phyloP scores from a whole-genome alignment of 2,888 invertebrate species.

The Lithophane leautieri region DNA sequence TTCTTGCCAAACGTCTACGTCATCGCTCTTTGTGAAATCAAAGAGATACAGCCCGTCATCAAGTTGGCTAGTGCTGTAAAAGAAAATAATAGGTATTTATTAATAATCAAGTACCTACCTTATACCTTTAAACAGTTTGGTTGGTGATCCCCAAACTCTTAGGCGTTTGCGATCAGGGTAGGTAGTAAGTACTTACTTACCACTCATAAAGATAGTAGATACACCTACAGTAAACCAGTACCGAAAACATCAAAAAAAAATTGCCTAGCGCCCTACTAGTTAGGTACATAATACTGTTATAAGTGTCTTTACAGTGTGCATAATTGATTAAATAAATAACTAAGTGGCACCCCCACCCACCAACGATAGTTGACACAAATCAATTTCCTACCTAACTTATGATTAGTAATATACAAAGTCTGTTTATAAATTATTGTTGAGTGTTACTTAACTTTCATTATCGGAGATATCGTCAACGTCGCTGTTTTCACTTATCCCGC shows the following conservation, averaged over 20 bases:
- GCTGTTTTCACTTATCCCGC: slow-evolving; percentile 44
- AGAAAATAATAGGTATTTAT: slow-evolving; percentile 41
- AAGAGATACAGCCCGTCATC: slow-evolving; percentile 84
- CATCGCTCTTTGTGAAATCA: slow-evolving; percentile 90
- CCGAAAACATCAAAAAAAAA: not conserved
- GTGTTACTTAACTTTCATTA: slow-evolving; percentile 58
- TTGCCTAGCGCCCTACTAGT: not conserved
- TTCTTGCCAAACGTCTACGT: slow-evolving; percentile 91
- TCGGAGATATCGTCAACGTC: slow-evolving; percentile 31
- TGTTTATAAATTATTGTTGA: not conserved
- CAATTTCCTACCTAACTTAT: not conserved
- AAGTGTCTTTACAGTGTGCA: not conserved
- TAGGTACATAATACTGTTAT: not conserved
- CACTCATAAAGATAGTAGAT: not conserved
- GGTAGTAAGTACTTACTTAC: not conserved
- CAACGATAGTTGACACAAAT: not conserved
- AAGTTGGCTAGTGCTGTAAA: slow-evolving; percentile 69
- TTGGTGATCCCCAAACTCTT: not conserved
- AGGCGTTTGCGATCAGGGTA: not conserved
- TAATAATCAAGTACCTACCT: not conserved
- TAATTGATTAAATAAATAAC: not conserved
- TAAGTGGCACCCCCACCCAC: not conserved
- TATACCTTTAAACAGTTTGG: not conserved
- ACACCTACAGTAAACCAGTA: not conserved
- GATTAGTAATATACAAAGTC: not conserved